A percentile compares a stretch with the other conserved stretches of the same genome.
Evolutionary conservation across 2,888 invertebrate genomes (phyloP).

Genomic region (Ariolimax columbianus): DNA sequence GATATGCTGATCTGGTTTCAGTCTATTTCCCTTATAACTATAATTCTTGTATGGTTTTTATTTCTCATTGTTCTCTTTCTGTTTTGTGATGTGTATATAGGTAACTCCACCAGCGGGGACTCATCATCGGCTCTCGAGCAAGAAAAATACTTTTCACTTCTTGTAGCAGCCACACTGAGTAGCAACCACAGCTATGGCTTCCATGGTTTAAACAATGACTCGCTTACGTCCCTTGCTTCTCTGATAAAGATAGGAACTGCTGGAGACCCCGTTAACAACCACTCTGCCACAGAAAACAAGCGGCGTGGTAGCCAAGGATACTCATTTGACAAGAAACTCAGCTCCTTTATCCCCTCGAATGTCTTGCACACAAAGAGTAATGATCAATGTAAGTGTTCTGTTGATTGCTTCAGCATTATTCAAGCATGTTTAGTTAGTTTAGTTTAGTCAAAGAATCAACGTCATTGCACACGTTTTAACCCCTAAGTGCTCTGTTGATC

Average conservation of each 20-base stretch:
- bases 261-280: constrained; percentile 65
- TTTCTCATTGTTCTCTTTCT: background rate
- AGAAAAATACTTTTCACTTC: constrained; percentile 88
- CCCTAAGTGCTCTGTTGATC: no score
- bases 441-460: no score
- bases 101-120: constrained; percentile 78
- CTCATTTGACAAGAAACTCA: constrained; percentile 28
- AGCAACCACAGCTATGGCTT: constrained; percentile 61
- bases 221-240: constrained; percentile 62
- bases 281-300: constrained; percentile 68
- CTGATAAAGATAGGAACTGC: constrained; percentile 70
- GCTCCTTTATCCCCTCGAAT: constrained; percentile 11
- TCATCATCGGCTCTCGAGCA: constrained; percentile 88
- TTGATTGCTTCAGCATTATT: background rate
- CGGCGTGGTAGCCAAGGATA: constrained; percentile 48
- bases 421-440: no score
- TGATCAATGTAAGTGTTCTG: constrained; percentile 31
- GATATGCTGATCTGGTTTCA: no score
- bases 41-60: background rate
- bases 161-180: constrained; percentile 86
- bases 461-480: no score
- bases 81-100: constrained; percentile 53
- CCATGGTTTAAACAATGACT: constrained; percentile 48
- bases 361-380: background rate
- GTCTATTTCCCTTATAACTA: background rate